These are phyloP conservation scores for Montipora cactus DNA, from an alignment of 64 coral and sea anemone species.

Conservation along the genomic window DNA sequence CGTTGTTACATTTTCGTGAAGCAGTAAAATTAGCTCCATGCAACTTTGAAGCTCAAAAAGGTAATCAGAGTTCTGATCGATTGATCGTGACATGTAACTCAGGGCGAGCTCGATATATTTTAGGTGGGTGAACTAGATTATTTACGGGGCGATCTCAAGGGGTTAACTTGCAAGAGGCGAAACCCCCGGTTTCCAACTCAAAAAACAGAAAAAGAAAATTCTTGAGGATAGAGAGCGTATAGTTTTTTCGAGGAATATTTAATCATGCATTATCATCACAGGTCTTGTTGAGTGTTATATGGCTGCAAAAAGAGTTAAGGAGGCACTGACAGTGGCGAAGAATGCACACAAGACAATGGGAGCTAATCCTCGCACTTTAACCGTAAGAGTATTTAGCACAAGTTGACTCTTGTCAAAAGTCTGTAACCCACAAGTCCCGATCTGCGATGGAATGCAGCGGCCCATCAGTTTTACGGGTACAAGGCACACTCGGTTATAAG, in stretches of 20 bases:
- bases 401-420: neutral
- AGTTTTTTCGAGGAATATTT: neutral
- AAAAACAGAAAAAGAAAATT: no score
- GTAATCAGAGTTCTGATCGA: slow-evolving; percentile 28
- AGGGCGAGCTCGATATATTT: no score
- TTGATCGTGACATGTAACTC: no score
- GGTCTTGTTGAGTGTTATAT: slow-evolving; percentile 97
- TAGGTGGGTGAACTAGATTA: no score
- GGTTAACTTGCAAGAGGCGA: no score
- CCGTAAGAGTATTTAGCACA: slow-evolving; percentile 59
- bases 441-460: no score
- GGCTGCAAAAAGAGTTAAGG: slow-evolving; percentile 79
- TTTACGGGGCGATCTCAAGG: no score
- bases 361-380: slow-evolving; percentile 81
- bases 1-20: slow-evolving; percentile 91
- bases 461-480: no score
- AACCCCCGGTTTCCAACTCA: no score
- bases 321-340: slow-evolving; percentile 89
- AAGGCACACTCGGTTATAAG: no score
- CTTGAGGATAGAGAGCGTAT: no score
- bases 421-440: no score
- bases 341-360: slow-evolving; percentile 94
- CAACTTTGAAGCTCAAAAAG: slow-evolving; percentile 98
- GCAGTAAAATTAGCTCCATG: slow-evolving; percentile 87
- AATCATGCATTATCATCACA: neutral